A percentile compares a stretch with the other conserved stretches of the same genome.
phyloP scores from a whole-genome alignment of 1,140 invertebrate genomes.

The Carcinoscorpius rotundicauda region DNA sequence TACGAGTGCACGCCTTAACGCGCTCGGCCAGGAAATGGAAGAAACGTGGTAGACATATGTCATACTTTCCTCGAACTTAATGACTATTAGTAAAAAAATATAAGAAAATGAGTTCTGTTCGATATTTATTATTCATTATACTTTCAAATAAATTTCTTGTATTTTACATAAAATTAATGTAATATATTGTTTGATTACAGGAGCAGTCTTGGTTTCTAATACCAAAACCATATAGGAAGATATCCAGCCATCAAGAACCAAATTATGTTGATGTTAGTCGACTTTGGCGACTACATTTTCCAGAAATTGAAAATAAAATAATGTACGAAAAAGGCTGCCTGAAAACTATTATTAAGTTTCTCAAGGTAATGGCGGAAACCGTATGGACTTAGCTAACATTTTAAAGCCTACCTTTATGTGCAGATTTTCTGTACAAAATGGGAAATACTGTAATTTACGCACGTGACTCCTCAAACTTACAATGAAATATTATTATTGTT shows the following conservation, averaged over 20 bases:
- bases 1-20: no score
- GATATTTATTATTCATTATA: neutral
- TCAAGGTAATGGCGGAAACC: slow-evolving; percentile 9
- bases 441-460: no score
- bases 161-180: neutral
- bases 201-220: slow-evolving; percentile 1
- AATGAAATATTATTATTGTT: no score
- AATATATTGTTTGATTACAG: neutral
- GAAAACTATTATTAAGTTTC: slow-evolving; percentile 16
- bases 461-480: no score
- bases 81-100: no score
- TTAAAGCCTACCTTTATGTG: no score
- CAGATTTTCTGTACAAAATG: no score
- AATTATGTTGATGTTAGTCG: neutral
- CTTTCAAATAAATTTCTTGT: neutral
- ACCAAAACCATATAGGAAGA: neutral
- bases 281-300: slow-evolving; percentile 16
- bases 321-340: slow-evolving; percentile 10
- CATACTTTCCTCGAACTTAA: no score
- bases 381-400: no score
- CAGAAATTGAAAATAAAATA: slow-evolving; percentile 10
- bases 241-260: neutral
- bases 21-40: no score
- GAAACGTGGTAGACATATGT: no score
- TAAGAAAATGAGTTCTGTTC: neutral